These are phyloP conservation scores for Pediacus dermestoides DNA, from an alignment of 2,888 invertebrate genomes.

Conservation along the genomic window DNA sequence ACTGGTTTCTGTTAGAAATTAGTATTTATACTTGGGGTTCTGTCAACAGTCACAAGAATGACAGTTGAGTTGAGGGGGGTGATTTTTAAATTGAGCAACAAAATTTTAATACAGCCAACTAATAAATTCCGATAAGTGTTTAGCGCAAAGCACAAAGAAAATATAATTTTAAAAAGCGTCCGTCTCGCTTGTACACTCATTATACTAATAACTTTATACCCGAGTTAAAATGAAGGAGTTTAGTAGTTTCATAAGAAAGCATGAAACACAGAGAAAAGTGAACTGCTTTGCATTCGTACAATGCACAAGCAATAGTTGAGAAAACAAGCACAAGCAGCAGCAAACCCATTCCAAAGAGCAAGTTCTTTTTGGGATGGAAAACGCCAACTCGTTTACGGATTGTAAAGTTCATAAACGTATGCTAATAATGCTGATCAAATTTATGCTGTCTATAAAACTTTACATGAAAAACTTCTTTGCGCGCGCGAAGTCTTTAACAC, in stretches of 20 bases:
- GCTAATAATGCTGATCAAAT: conserved; percentile 21
- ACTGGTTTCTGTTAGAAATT: no score
- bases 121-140: no score
- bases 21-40: no score
- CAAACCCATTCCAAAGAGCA: no score
- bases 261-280: not conserved
- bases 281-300: conserved; percentile 17
- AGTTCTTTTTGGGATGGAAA: not conserved
- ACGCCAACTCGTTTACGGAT: conserved; percentile 11
- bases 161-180: no score
- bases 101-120: no score
- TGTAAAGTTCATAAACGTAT: conserved; percentile 21
- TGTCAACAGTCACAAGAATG: no score
- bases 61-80: no score
- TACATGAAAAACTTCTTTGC: conserved; percentile 17
- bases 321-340: no score
- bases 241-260: conserved; percentile 10
- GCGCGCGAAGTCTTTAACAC: conserved; percentile 12
- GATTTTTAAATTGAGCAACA: no score
- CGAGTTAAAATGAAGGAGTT: not conserved
- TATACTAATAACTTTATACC: conserved; percentile 2
- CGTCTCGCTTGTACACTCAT: not conserved
- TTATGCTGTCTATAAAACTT: conserved; percentile 20
- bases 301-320: conserved; percentile 10
- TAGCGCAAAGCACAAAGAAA: no score